Evolutionary conservation across 2,113 vertebrate genomes (phyloP).

Genomic region (Nothoprocta perdicaria): DNA sequence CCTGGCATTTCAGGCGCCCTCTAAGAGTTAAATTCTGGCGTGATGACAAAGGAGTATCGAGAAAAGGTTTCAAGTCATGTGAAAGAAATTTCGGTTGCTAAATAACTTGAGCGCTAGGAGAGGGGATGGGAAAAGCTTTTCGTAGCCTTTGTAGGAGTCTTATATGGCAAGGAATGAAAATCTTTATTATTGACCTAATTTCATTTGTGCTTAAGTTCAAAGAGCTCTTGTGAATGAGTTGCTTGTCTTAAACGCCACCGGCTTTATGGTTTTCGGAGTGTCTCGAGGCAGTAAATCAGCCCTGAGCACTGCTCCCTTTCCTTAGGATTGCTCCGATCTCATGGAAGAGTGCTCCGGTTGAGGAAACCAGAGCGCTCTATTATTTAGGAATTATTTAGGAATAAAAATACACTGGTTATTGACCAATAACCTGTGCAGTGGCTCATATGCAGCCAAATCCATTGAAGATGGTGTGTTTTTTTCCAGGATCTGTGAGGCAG

Average conservation of each 20-base stretch:
- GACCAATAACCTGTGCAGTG: not conserved
- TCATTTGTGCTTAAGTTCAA: constrained; percentile 59
- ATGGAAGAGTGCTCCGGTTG: constrained; percentile 14
- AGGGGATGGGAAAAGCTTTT: constrained; percentile 11
- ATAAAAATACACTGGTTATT: not conserved
- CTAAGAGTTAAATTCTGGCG: constrained; percentile 26
- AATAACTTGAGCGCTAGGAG: constrained; percentile 41
- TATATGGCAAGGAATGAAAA: constrained; percentile 55
- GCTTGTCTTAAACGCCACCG: constrained; percentile 32
- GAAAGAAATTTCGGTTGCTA: constrained; percentile 56
- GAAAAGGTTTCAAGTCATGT: constrained; percentile 51
- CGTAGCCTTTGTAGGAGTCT: constrained; percentile 21
- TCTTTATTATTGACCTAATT: constrained; percentile 63
- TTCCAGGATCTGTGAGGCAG: not conserved
- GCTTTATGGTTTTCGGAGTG: constrained; percentile 53
- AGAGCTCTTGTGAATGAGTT: constrained; percentile 45
- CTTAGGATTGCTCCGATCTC: constrained; percentile 47
- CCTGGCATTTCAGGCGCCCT: accelerated
- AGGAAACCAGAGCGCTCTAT: no score
- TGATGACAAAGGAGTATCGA: not conserved
- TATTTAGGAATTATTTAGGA: no score
- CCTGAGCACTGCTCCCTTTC: constrained; percentile 41
- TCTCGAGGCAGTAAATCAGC: constrained; percentile 39
- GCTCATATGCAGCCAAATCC: not conserved
- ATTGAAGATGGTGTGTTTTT: not conserved